Evolutionary conservation across 2,888 invertebrate genomes (phyloP).

Genomic region (Ormyrus rosae): DNA sequence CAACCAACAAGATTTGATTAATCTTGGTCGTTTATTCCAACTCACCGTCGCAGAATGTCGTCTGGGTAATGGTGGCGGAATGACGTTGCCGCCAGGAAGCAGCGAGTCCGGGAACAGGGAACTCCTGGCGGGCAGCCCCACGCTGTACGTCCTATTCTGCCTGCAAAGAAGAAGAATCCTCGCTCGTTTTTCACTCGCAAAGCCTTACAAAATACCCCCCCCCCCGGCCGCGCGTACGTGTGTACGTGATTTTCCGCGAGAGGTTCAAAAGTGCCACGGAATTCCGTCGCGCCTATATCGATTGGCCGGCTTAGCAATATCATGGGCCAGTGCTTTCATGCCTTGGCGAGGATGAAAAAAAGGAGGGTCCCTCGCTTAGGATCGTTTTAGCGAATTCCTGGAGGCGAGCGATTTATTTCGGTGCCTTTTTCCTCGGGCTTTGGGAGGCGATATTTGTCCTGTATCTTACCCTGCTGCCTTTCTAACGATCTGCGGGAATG

Average conservation of each 20-base stretch:
- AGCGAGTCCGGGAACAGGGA: conserved; percentile 60
- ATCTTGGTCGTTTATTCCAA: not conserved
- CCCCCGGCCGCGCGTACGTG: not conserved
- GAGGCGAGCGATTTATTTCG: conserved; percentile 27
- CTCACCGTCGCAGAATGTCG: conserved; percentile 72
- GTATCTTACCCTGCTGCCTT: not conserved
- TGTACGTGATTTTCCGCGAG: not conserved
- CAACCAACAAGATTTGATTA: too few relatives aligned
- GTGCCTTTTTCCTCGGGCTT: not conserved
- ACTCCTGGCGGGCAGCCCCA: conserved; percentile 68
- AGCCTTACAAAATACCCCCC: not conserved
- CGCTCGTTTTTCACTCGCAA: not conserved
- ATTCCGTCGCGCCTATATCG: conserved; percentile 48
- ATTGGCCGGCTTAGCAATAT: conserved; percentile 44
- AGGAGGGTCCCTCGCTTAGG: not conserved
- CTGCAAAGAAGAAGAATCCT: conserved; percentile 60
- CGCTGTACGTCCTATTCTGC: conserved; percentile 71
- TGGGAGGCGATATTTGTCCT: too few relatives aligned
- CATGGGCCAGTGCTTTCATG: conserved; percentile 45
- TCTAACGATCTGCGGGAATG: conserved; percentile 13
- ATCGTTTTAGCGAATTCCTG: conserved; percentile 10
- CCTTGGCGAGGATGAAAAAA: conserved; percentile 1
- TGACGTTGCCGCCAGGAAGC: conserved; percentile 65
- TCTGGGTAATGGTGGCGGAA: conserved; percentile 70
- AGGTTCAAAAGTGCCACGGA: conserved; percentile 18